Evolutionary conservation across 2,797 vertebrate species (phyloP), one percentile per base, ranked within the genome.

Genomic region (Heteromormyrus szaboi): DNA sequence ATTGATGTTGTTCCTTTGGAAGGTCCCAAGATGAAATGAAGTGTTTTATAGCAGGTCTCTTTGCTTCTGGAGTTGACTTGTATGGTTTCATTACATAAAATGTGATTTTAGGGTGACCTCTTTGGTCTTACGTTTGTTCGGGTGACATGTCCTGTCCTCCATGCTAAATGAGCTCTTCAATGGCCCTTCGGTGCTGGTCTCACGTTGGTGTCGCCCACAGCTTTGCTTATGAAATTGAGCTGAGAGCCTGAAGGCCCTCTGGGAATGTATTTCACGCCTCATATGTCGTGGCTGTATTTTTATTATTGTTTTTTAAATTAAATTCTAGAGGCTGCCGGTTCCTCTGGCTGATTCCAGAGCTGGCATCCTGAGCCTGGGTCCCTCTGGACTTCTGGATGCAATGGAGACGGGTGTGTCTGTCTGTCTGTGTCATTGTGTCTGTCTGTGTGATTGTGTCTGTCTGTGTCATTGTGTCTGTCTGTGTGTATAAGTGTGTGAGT

Each of bases 381-480:
- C 97, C 0, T 89, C 94, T 2, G 89, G 94, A 0, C 88, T 98
- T 54, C 93, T 98, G 0, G 91, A 95, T 88, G 89, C 93, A 65
- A 83, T 97, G 12, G 96, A 95, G 53, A 97, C 97, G 94, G 98
- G 98, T 98, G 0, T 50, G 91, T 90, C 17, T 88, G 25, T 29
- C 11, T 86, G 1, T 25, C 0, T 37, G 12, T 17, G 25, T 88
- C 0, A 33, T 0, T 50, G 48, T 48, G 8, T 48, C 46, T 9
- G 9, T 11, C 1, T 0, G 48, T 50, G 0, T 41, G 4, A 41
- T 4, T 44, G 4, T 44, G 41, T 44, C 6, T n/a, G 1, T 29
- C 19, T 12, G 46, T 87, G 0, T 17, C 3, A 29, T 29, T 9
- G 91, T 90, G n/a, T 87, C 6, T n/a, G 1, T 29, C 19, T 12